phyloP scores from a whole-genome alignment of 2,797 vertebrate genomes.

The Mareca strepera region DNA sequence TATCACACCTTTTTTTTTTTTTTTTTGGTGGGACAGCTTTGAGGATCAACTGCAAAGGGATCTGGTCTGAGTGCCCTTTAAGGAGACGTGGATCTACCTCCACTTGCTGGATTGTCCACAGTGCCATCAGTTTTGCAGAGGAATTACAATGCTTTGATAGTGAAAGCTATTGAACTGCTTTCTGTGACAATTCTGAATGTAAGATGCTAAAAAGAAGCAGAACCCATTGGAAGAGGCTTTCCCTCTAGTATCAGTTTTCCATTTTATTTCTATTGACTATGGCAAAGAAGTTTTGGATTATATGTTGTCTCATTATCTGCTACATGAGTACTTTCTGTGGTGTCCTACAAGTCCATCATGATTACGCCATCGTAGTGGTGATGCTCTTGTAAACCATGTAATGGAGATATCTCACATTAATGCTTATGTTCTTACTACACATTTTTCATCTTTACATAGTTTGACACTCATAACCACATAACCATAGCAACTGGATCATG shows the following conservation, averaged over 20 bases:
- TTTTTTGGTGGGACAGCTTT: neutral
- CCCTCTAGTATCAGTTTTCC: neutral
- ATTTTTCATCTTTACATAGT: neutral
- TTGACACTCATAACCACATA: neutral
- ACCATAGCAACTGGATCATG: neutral
- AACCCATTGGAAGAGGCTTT: neutral
- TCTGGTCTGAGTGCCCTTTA: neutral
- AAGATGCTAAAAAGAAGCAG: constrained; percentile 3
- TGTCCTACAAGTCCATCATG: neutral
- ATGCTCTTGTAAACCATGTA: neutral
- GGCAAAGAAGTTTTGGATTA: neutral
- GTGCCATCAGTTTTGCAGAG: neutral
- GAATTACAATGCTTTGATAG: neutral
- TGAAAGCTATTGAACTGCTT: neutral
- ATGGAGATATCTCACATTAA: neutral
- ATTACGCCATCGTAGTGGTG: neutral
- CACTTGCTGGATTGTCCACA: neutral
- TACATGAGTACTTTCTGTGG: neutral
- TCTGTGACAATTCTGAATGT: neutral
- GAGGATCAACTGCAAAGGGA: neutral
- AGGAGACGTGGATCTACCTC: neutral
- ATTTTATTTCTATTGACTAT: neutral
- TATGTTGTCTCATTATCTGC: neutral
- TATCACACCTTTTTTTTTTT: neutral
- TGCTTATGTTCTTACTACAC: neutral